A percentile compares a stretch with the other conserved stretches of the same genome.
phyloP scores from a whole-genome alignment of 2,113 vertebrate species.

The Bettongia penicillata region DNA sequence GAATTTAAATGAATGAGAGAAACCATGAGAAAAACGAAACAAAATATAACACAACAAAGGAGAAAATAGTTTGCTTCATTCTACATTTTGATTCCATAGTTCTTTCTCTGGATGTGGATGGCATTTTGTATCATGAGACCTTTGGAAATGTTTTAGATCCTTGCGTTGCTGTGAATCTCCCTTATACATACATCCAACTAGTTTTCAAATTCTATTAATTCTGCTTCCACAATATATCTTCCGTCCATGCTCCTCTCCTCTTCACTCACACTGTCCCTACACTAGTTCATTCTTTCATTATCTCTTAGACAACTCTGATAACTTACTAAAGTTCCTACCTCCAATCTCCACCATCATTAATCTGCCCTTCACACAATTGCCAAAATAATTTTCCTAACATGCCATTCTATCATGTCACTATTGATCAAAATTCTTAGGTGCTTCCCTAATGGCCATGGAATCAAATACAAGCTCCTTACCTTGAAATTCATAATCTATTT shows the following conservation, averaged over 20 bases:
- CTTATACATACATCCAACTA: neutral
- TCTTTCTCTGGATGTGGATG: no score
- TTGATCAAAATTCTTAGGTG: neutral
- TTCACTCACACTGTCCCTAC: neutral
- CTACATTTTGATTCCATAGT: no score
- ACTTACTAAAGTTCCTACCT: neutral
- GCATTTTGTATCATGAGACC: no score
- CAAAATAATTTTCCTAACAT: neutral
- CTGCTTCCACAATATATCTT: neutral
- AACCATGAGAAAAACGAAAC: no score
- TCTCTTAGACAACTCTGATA: neutral
- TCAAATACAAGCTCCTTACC: neutral
- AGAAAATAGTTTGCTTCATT: no score
- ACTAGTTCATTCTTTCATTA: neutral
- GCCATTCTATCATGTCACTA: neutral
- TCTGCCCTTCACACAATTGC: neutral
- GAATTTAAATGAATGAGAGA: no score
- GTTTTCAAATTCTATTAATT: neutral
- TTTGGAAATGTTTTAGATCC: no score
- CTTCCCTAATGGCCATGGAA: neutral
- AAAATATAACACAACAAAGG: no score
- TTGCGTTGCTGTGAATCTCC: no score
- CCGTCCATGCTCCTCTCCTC: neutral
- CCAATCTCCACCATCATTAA: neutral
- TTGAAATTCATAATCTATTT: neutral